Evolutionary conservation across 2,113 vertebrate species (phyloP).

Genomic region (Dicaeum eximium): DNA sequence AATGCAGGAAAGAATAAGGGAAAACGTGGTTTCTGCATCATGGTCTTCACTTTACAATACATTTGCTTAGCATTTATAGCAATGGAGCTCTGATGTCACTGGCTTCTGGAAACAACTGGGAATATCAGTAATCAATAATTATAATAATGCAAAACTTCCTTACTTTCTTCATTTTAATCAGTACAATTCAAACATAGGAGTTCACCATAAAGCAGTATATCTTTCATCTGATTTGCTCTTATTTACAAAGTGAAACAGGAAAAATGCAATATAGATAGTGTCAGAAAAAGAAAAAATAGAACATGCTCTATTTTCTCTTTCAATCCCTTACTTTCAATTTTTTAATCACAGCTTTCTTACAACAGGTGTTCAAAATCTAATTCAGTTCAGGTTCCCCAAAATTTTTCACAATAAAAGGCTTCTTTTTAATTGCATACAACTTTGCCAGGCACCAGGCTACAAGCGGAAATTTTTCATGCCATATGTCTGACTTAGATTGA

Average conservation of each 20-base stretch:
- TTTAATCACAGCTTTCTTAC: not conserved
- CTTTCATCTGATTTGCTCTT: not conserved
- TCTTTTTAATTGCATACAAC: not conserved
- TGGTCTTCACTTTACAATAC: not conserved
- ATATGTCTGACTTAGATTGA: constrained; percentile 15
- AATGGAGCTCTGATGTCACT: not conserved
- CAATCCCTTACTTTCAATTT: not conserved
- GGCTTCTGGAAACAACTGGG: not conserved
- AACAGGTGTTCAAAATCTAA: not conserved
- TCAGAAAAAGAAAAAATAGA: not conserved
- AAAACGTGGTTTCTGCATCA: not conserved
- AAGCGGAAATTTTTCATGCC: constrained; percentile 7
- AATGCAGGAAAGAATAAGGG: not conserved
- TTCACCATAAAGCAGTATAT: not conserved
- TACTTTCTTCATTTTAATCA: not conserved
- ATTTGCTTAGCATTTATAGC: not conserved
- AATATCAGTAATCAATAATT: not conserved
- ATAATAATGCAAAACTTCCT: not conserved
- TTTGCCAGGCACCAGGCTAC: not conserved
- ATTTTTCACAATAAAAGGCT: not conserved
- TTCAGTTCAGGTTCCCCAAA: not conserved
- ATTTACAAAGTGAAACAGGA: not conserved
- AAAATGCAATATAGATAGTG: not conserved
- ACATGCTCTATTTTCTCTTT: not conserved
- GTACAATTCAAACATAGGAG: not conserved